phyloP scores from a whole-genome alignment of 2,888 invertebrate genomes.

The Antitype chi region DNA sequence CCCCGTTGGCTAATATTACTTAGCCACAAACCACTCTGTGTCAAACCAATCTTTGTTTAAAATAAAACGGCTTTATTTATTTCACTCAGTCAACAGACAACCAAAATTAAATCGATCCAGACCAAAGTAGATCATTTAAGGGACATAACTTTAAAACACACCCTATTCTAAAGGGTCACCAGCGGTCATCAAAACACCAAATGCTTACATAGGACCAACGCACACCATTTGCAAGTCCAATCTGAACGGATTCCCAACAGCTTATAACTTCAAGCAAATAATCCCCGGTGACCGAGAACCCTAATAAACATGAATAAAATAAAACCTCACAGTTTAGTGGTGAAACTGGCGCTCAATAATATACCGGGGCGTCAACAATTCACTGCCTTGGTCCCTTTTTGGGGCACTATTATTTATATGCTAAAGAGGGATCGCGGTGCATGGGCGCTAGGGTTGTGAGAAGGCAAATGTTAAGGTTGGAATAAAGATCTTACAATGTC shows the following conservation, averaged over 20 bases:
- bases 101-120: background rate
- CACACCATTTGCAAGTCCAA: slow-evolving; percentile 63
- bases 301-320: slow-evolving; percentile 68
- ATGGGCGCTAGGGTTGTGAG: slow-evolving; percentile 47
- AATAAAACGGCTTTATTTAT: too few relatives aligned
- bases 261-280: slow-evolving; percentile 67
- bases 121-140: background rate
- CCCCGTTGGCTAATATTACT: too few relatives aligned
- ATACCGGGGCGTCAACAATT: slow-evolving; percentile 63
- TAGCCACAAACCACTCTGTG: too few relatives aligned
- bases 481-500: slow-evolving; percentile 14
- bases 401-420: slow-evolving; percentile 75
- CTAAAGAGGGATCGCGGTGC: slow-evolving; percentile 68
- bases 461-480: slow-evolving; percentile 13
- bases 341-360: slow-evolving; percentile 65
- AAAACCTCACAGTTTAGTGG: slow-evolving; percentile 66
- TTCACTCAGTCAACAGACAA: too few relatives aligned
- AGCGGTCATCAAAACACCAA: slow-evolving; percentile 32
- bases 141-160: background rate
- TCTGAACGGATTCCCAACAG: slow-evolving; percentile 58
- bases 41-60: too few relatives aligned
- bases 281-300: slow-evolving; percentile 63
- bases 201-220: slow-evolving; percentile 48
- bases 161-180: slow-evolving; percentile 8
- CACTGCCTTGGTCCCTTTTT: slow-evolving; percentile 70